Percentiles rank a stretch among this genome's conserved stretches.
Evolutionary conservation across 2,797 vertebrate species (phyloP).

Genomic region (Atherinosoma microstoma): DNA sequence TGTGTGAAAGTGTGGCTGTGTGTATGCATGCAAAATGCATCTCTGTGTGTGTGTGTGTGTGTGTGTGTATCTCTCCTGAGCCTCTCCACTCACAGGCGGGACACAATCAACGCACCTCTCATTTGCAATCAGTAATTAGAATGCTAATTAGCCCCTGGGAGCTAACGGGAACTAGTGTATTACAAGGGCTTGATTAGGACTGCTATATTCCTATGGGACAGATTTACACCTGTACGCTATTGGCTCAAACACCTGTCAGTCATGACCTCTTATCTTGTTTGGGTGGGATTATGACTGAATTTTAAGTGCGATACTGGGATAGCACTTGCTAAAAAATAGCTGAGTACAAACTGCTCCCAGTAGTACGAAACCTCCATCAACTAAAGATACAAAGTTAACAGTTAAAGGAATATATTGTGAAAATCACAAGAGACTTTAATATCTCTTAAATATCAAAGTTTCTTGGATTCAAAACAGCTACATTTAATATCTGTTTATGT

Average conservation of each 20-base stretch:
- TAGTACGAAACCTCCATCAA: neutral
- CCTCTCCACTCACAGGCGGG: constrained; percentile 74
- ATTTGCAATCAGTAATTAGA: constrained; percentile 99
- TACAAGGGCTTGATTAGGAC: constrained; percentile 99
- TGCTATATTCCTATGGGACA: constrained; percentile 87
- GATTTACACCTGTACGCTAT: constrained; percentile 70
- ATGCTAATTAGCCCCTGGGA: constrained; percentile 99
- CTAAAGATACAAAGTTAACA: neutral
- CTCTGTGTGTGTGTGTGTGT: constrained; percentile 66
- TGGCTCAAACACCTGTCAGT: constrained; percentile 74
- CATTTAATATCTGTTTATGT: no score
- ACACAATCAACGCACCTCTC: constrained; percentile 85
- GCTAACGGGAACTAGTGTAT: constrained; percentile 99
- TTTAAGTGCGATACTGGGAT: constrained; percentile 25
- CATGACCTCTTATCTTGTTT: constrained; percentile 54
- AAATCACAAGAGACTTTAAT: no score
- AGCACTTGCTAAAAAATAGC: constrained; percentile 2
- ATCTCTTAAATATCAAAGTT: no score
- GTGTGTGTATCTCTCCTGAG: constrained; percentile 75
- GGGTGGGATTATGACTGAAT: constrained; percentile 31
- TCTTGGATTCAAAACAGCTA: no score
- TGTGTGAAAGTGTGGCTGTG: constrained; percentile 74
- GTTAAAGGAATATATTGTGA: neutral
- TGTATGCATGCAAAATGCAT: constrained; percentile 67
- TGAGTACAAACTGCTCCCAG: constrained; percentile 5